Conservation (phyloP, 92 coral and sea anemone species). For the Bergia puertoricense region DNA sequence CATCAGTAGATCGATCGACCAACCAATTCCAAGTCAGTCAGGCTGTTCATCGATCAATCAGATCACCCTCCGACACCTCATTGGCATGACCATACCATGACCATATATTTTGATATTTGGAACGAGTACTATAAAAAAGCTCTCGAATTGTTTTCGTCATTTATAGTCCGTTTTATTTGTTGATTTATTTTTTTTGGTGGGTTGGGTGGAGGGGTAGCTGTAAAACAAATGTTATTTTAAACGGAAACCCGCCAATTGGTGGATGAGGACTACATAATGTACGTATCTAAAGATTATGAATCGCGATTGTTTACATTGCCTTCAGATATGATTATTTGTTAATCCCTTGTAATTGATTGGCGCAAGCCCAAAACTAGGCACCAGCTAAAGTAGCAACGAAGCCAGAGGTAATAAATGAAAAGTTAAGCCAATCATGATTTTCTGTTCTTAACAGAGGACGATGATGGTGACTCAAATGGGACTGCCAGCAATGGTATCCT, state of each 20-base stretch:
- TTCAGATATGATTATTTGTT: too few species aligned
- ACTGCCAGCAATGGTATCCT: slow-evolving; percentile 37
- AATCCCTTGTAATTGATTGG: too few species aligned
- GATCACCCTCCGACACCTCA: neutral
- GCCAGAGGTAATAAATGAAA: neutral
- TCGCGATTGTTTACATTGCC: too few species aligned
- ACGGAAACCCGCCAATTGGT: too few species aligned
- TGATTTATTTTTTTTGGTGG: neutral
- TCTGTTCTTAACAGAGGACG: slow-evolving; percentile 18
- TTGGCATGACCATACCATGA: neutral
- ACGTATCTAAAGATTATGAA: too few species aligned
- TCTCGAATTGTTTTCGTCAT: neutral
- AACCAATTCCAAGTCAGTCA: neutral
- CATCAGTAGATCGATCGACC: neutral
- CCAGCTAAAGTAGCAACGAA: too few species aligned
- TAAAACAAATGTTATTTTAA: too few species aligned
- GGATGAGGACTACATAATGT: too few species aligned
- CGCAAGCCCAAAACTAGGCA: too few species aligned
- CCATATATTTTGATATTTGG: neutral
- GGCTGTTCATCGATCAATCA: neutral
- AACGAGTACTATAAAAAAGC: neutral
- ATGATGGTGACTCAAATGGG: slow-evolving; percentile 15
- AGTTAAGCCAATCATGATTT: neutral
- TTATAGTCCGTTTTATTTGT: neutral
- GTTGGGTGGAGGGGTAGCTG: too few species aligned